Evolutionary conservation across 2,888 invertebrate genomes (phyloP).

Genomic region (Nineta flava): DNA sequence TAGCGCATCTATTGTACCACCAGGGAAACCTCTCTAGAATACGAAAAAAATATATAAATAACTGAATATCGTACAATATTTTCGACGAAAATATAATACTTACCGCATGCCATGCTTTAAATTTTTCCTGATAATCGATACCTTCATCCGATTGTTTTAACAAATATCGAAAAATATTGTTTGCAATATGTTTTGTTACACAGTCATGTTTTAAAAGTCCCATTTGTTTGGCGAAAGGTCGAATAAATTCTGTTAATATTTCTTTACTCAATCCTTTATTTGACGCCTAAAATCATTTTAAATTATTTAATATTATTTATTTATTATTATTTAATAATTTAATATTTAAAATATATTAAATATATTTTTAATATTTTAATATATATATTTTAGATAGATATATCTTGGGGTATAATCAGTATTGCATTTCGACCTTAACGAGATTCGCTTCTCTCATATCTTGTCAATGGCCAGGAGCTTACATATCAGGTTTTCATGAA

Average conservation of each 20-base stretch:
- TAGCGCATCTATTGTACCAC: slow-evolving; percentile 47
- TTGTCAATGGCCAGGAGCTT: too few relatives aligned
- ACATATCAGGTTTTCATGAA: too few relatives aligned
- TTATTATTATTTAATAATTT: too few relatives aligned
- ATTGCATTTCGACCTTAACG: too few relatives aligned
- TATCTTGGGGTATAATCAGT: too few relatives aligned
- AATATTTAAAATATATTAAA: too few relatives aligned
- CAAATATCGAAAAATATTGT: slow-evolving; percentile 49
- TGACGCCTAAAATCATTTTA: too few relatives aligned
- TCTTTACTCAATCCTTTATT: slow-evolving; percentile 21
- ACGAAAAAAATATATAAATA: slow-evolving; percentile 1
- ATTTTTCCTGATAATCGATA: slow-evolving; percentile 45
- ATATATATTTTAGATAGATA: too few relatives aligned
- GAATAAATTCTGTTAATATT: slow-evolving; percentile 41
- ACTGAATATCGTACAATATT: background rate
- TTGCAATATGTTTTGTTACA: slow-evolving; percentile 33
- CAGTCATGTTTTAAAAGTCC: slow-evolving; percentile 34
- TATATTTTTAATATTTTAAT: too few relatives aligned
- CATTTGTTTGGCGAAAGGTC: slow-evolving; percentile 50
- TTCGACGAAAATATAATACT: slow-evolving; percentile 11
- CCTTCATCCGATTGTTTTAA: slow-evolving; percentile 55
- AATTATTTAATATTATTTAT: too few relatives aligned
- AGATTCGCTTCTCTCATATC: too few relatives aligned
- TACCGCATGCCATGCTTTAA: slow-evolving; percentile 52
- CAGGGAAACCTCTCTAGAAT: slow-evolving; percentile 53